These are phyloP conservation scores for Calliopum simillimum DNA, from an alignment of 2,888 invertebrate species.

Conservation along the genomic window DNA sequence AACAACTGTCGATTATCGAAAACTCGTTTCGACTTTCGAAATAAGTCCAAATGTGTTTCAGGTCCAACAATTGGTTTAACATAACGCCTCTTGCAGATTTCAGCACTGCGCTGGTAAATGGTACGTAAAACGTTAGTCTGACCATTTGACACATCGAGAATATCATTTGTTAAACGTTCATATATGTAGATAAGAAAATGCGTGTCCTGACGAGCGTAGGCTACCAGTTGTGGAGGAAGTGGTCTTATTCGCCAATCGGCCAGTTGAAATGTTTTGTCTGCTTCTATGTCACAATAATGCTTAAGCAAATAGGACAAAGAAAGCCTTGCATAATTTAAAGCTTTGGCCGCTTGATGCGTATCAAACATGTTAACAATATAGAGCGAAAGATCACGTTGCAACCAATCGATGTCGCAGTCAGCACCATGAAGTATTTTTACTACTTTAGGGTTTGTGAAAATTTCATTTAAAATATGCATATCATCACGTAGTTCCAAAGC, in stretches of 20 bases:
- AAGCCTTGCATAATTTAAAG: constrained; percentile 76
- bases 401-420: constrained; percentile 88
- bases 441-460: constrained; percentile 90
- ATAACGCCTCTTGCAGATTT: constrained; percentile 84
- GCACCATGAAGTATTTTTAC: constrained; percentile 97
- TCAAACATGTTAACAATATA: constrained; percentile 98
- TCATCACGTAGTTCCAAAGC: constrained; percentile 85
- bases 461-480: constrained; percentile 84
- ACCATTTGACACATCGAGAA: constrained; percentile 76
- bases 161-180: constrained; percentile 79
- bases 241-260: constrained; percentile 97
- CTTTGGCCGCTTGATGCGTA: constrained; percentile 88
- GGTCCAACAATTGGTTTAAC: constrained; percentile 79
- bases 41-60: constrained; percentile 80
- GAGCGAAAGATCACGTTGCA: constrained; percentile 94
- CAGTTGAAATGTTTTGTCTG: constrained; percentile 91
- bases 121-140: constrained; percentile 74
- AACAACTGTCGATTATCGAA: constrained; percentile 88
- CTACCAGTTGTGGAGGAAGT: constrained; percentile 80
- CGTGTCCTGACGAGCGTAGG: constrained; percentile 94
- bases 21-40: constrained; percentile 79
- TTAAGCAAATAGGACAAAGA: constrained; percentile 84
- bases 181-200: constrained; percentile 94
- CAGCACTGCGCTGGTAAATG: constrained; percentile 80
- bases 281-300: constrained; percentile 80